Evolutionary conservation across 1,140 invertebrate species (phyloP).

Genomic region (Gryon sp.): DNA sequence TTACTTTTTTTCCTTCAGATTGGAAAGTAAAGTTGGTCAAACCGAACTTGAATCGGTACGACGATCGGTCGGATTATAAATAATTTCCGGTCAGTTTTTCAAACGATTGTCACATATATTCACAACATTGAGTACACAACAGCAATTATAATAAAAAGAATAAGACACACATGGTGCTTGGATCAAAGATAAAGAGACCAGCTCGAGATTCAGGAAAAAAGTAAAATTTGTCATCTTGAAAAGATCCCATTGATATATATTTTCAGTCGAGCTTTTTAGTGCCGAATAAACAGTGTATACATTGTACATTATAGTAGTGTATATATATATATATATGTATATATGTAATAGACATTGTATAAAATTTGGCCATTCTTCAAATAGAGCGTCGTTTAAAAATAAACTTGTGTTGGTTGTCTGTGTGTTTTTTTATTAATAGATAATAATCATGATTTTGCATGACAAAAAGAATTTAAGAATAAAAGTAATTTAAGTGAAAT

Average conservation of each 20-base stretch:
- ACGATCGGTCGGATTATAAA: conserved; percentile 40
- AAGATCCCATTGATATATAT: conserved; percentile 47
- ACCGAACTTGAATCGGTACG: background rate
- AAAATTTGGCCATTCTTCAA: conserved; percentile 63
- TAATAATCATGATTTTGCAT: no score
- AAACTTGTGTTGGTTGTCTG: conserved; percentile 47
- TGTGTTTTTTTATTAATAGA: conserved; percentile 53
- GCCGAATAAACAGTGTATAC: conserved; percentile 30
- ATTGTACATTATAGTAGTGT: conserved; percentile 27
- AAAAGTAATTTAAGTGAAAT: no score
- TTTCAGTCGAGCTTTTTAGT: conserved; percentile 44
- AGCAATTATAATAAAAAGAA: no score
- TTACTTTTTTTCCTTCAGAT: conserved; percentile 1
- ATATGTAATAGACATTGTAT: conserved; percentile 63
- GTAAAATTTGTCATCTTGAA: conserved; percentile 18
- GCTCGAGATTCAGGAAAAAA: conserved; percentile 8
- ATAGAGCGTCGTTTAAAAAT: conserved; percentile 61
- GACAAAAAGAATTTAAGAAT: no score
- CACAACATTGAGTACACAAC: conserved; percentile 40
- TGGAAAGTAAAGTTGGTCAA: conserved; percentile 23
- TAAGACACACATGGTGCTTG: conserved; percentile 16
- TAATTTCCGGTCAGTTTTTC: conserved; percentile 14
- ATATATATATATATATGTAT: no score
- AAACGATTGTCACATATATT: conserved; percentile 11
- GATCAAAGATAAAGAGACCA: conserved; percentile 36